Conservation (phyloP, 2,113 vertebrate species). For the Oncorhynchus mykiss region DNA sequence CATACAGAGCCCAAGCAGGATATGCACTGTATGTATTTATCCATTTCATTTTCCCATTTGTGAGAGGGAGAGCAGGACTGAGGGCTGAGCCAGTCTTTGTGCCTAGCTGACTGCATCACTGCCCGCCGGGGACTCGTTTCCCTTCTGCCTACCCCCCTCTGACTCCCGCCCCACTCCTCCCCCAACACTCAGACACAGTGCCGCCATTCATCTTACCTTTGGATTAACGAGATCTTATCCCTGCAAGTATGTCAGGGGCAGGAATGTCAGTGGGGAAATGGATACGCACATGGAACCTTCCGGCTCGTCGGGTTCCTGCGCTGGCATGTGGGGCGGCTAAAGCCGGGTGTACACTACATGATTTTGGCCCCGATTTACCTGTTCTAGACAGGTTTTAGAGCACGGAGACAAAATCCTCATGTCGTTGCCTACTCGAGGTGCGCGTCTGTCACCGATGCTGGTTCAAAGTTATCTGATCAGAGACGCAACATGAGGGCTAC, state of each 20-base stretch:
- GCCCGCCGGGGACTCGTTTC: conserved; percentile 9
- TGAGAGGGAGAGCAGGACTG: conserved; percentile 19
- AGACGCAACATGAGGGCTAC: too few relatives aligned
- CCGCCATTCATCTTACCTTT: conserved; percentile 67
- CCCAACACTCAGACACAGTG: conserved; percentile 42
- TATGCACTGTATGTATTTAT: conserved; percentile 27
- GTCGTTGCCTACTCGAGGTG: too few relatives aligned
- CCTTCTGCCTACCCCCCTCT: neutral
- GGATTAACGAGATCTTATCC: conserved; percentile 67
- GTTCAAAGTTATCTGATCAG: too few relatives aligned
- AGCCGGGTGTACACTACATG: too few relatives aligned
- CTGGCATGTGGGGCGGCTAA: conserved; percentile 2
- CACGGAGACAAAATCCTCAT: too few relatives aligned
- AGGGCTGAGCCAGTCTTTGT: conserved; percentile 65
- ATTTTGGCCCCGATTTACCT: too few relatives aligned
- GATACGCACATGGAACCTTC: conserved; percentile 18
- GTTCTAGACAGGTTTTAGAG: too few relatives aligned
- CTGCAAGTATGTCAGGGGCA: conserved; percentile 52
- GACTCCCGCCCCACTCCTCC: conserved; percentile 32
- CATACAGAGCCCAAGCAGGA: neutral
- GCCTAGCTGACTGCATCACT: conserved; percentile 20
- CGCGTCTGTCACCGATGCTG: too few relatives aligned
- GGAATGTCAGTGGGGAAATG: conserved; percentile 32
- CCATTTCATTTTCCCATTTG: conserved; percentile 12
- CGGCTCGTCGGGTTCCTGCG: conserved; percentile 33